Base-by-base conservation (phyloP, 2,797 vertebrate genomes). In the Siniperca undulata region DNA sequence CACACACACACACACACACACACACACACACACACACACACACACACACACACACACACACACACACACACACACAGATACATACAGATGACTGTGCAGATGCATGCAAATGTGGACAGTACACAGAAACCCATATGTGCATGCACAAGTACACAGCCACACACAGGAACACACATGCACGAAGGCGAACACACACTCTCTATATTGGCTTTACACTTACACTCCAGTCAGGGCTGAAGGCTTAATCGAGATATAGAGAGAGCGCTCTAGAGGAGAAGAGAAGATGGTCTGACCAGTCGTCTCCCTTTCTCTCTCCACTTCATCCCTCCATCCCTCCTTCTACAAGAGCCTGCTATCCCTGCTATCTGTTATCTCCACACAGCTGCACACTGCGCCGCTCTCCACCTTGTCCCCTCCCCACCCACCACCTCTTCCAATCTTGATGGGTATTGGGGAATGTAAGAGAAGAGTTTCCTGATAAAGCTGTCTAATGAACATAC, bases 401-500 rank as follows among this genome's bases (percentile, higher is more conserved):
- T 85, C 85, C 89, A 90, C 91, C 89, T 86, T 84, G 85, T 82
- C 90, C 86, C 91, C 81, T 78, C 77, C 85, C 52, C 83, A 64
- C 82, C 78, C 64, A 58, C 86, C 74, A 70, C 88, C 86, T 87
- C 89, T 76, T 93, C 93, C 88, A 91, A 93, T 96, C 96, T 95
- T 94, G 96, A 97, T 96, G 95, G 92, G 87, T 96, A 97, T 97
- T 97, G 96, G 95, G 91, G 94, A 93, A 94, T 94, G 95, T 96
- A 97, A 96, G 95, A 92, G 94, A 94, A 95, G 94, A 96, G 95
- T 95, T 94, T 86, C 91, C 95, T 95, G 97, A 97, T 97, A 97
- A 97, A 97, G 96, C 96, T 96, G 96, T 97, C 96, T 97, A 97
- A 97, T 97, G 97, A 97, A 97, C 96, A 97, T 95, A 96, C 96